These are phyloP conservation scores for Drosophila novamexicana DNA, from an alignment of 1,140 invertebrate species.

Conservation along the genomic window DNA sequence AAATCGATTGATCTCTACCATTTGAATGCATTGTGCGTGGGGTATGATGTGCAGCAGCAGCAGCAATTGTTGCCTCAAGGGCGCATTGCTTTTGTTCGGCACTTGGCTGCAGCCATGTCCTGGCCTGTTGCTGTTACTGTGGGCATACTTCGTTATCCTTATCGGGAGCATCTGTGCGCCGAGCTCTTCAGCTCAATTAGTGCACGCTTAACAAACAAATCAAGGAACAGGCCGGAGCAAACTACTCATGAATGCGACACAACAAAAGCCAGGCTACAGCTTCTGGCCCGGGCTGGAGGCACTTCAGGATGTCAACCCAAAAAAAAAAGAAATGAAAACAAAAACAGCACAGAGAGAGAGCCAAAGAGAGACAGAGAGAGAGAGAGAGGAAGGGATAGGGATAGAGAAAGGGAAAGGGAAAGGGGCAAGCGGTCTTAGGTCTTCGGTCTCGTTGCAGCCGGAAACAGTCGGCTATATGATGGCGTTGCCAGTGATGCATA, in stretches of 20 bases:
- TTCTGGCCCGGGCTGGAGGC: slow-evolving; percentile 7
- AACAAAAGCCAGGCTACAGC: slow-evolving; percentile 30
- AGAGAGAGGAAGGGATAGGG: background rate
- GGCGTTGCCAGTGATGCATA: slow-evolving; percentile 66
- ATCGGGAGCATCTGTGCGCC: slow-evolving; percentile 55
- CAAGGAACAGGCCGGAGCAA: slow-evolving; percentile 47
- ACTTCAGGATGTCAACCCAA: slow-evolving; percentile 74
- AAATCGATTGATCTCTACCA: background rate
- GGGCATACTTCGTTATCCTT: slow-evolving; percentile 39
- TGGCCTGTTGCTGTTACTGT: slow-evolving; percentile 3
- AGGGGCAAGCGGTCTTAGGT: slow-evolving; percentile 1
- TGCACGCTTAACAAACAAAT: slow-evolving; percentile 70
- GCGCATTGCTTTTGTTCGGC: background rate
- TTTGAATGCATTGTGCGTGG: background rate
- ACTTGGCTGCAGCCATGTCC: slow-evolving; percentile 7
- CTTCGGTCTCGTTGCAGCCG: slow-evolving; percentile 47
- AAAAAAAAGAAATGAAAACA: slow-evolving; percentile 14
- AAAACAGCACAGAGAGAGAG: background rate
- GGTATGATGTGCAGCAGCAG: background rate
- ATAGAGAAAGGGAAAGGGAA: slow-evolving; percentile 13
- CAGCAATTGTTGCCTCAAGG: background rate
- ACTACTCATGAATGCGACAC: slow-evolving; percentile 16
- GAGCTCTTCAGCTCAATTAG: slow-evolving; percentile 70
- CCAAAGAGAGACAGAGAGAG: slow-evolving; percentile 4
- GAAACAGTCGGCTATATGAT: slow-evolving; percentile 59